phyloP scores from a whole-genome alignment of 1,140 invertebrate species.

The Euura saliciscinereae region DNA sequence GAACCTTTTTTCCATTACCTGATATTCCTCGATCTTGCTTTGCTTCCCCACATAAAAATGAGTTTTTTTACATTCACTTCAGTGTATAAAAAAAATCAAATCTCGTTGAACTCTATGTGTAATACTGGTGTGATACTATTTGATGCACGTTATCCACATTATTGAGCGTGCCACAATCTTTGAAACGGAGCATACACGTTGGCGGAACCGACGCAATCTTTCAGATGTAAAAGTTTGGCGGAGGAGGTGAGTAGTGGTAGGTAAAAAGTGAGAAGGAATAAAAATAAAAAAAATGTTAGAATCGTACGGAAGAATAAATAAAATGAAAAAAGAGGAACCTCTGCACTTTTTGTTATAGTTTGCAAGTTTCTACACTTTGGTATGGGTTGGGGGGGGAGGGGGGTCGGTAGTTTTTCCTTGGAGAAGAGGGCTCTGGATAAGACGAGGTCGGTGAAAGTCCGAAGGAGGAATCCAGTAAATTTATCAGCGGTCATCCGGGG shows the following conservation, averaged over 20 bases:
- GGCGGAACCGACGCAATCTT: constrained; percentile 23
- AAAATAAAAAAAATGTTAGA: neutral
- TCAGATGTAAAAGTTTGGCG: constrained; percentile 33
- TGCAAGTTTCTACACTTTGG: neutral
- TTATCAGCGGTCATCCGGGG: constrained; percentile 51
- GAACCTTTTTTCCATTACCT: too few relatives aligned
- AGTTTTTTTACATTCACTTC: too few relatives aligned
- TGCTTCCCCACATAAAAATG: too few relatives aligned
- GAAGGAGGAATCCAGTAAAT: constrained; percentile 41
- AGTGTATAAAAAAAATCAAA: too few relatives aligned
- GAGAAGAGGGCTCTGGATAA: neutral
- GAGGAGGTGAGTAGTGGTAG: neutral
- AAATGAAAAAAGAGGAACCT: neutral
- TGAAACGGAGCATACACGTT: constrained; percentile 5
- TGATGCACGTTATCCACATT: neutral
- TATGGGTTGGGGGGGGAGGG: too few relatives aligned
- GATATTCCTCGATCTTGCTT: too few relatives aligned
- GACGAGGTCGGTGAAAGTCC: constrained; percentile 11
- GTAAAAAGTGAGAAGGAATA: neutral
- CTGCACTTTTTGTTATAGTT: neutral
- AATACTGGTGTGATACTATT: neutral
- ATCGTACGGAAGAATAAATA: neutral
- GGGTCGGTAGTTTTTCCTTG: neutral
- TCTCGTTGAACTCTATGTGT: too few relatives aligned
- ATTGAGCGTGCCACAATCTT: neutral